Evolutionary conservation across 2,888 invertebrate genomes (phyloP), one percentile per base, ranked within the genome.

Genomic region (Lasioglossum calceatum): DNA sequence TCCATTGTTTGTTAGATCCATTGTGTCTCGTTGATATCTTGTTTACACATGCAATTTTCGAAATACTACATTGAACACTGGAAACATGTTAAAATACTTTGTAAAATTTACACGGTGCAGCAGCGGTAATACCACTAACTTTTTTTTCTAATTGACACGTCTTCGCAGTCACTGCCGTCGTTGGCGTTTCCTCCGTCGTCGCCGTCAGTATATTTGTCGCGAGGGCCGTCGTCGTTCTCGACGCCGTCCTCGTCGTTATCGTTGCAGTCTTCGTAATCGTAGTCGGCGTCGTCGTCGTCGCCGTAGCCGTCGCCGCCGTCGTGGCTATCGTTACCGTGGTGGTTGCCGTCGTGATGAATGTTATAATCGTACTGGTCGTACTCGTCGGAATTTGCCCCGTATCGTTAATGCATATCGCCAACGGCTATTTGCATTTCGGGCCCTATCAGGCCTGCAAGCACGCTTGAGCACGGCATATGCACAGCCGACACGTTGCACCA

Each of bases 371-470:
- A 87, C 83, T 83, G 77, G 85, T 72, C 71, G 77, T 85, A 75
- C 70, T 84, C 80, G 84, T 85, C 81, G 83, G 82, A 85, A 78
- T 79, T 77, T 74, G 82, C 73, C 88, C 90, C 88, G 83, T 87
- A 87, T 81, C 82, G 61, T 87, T 86, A 85, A 81, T 81, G 81
- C 90, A 89, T 90, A 88, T 86, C 88, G 88, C 90, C 87, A 87
- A 72, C 70, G 79, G 77, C 61, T 81, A 73, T 77, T 73, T 71
- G 79, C 92, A 92, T 92, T 90, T 92, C 91, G 91, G 92, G 91
- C 91, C 91, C 89, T 92, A 93, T 93, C 93, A 93, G 93, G 93
- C 93, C 88, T 91, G 91, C 87, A 86, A 87, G 87, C 85, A 89
- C 87, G 88, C 88, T 84, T 89, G 88, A 88, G 89, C 89, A 91